A percentile compares a stretch with the other conserved stretches of the same genome.
These are phyloP conservation scores for Slavum lentiscoides DNA, from an alignment of 2,888 invertebrate species.

Conservation along the genomic window DNA sequence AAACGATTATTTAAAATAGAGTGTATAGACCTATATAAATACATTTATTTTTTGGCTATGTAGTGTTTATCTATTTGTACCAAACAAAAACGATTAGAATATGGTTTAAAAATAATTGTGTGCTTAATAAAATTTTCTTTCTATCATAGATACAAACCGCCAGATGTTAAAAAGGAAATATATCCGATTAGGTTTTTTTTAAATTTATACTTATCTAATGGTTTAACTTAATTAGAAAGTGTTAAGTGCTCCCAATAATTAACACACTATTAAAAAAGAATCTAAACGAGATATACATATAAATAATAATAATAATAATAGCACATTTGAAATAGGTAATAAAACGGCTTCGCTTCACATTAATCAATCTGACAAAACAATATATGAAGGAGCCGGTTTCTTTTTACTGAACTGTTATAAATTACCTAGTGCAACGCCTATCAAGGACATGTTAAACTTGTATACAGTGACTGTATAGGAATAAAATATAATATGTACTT, in stretches of 20 bases:
- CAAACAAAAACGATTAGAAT: neutral
- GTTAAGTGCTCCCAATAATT: neutral
- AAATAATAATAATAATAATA: constrained; percentile 16
- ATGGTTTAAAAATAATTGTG: constrained; percentile 4
- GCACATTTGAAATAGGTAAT: neutral
- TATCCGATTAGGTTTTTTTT: neutral
- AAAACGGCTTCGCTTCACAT: constrained; percentile 7
- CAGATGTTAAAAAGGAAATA: neutral
- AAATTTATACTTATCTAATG: neutral
- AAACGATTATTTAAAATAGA: neutral
- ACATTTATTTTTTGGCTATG: neutral
- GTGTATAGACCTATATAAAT: neutral
- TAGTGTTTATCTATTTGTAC: neutral
- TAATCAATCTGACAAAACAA: constrained; percentile 20
- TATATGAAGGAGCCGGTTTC: constrained; percentile 16
- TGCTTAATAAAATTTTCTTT: neutral
- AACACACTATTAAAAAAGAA: neutral
- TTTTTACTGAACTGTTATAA: constrained; percentile 14
- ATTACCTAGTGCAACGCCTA: constrained; percentile 16
- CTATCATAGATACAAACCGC: neutral
- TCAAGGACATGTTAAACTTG: constrained; percentile 28
- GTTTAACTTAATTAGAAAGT: neutral
- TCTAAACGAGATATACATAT: neutral
- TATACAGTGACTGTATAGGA: neutral
- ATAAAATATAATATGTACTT: constrained; percentile 1